Evolutionary conservation across 2,888 invertebrate species (phyloP).

Genomic region (Frankliniella intonsa): DNA sequence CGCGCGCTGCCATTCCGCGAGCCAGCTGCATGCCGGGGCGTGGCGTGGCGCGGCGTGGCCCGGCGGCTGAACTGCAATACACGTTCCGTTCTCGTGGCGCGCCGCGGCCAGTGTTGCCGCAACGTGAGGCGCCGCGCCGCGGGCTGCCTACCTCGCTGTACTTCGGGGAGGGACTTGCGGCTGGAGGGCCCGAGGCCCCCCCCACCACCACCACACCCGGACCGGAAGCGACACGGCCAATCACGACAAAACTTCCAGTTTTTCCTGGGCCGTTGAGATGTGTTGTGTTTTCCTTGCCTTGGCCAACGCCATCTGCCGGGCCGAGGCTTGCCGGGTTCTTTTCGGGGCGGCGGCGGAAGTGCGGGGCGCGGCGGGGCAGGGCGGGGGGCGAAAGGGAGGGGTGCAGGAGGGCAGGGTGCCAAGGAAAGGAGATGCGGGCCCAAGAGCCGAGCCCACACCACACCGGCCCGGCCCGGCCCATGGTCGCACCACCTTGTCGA

Average conservation of each 20-base stretch:
- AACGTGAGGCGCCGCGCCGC: not conserved
- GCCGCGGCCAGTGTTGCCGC: conserved; percentile 32
- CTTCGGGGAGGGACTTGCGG: too few species aligned
- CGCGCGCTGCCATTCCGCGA: too few species aligned
- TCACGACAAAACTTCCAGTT: too few species aligned
- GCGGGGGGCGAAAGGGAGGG: conserved; percentile 35
- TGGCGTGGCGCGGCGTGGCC: conserved; percentile 16
- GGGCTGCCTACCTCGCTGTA: conserved; percentile 18
- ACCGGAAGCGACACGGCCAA: too few species aligned
- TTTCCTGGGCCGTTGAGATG: too few species aligned
- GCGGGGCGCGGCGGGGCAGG: conserved; percentile 32
- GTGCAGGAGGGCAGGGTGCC: conserved; percentile 32
- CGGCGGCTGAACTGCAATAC: conserved; percentile 30
- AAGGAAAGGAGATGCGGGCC: too few species aligned
- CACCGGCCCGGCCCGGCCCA: not conserved
- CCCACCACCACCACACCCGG: too few species aligned
- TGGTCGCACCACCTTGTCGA: not conserved
- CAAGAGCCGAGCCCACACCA: conserved; percentile 28
- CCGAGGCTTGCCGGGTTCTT: not conserved
- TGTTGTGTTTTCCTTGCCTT: too few species aligned
- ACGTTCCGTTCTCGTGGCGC: conserved; percentile 12
- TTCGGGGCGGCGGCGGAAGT: not conserved
- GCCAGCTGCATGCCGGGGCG: not conserved
- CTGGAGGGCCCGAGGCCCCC: too few species aligned
- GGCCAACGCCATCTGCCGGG: not conserved